These are phyloP conservation scores for Diadegma fenestrale DNA, from an alignment of 2,888 invertebrate species.

Conservation along the genomic window DNA sequence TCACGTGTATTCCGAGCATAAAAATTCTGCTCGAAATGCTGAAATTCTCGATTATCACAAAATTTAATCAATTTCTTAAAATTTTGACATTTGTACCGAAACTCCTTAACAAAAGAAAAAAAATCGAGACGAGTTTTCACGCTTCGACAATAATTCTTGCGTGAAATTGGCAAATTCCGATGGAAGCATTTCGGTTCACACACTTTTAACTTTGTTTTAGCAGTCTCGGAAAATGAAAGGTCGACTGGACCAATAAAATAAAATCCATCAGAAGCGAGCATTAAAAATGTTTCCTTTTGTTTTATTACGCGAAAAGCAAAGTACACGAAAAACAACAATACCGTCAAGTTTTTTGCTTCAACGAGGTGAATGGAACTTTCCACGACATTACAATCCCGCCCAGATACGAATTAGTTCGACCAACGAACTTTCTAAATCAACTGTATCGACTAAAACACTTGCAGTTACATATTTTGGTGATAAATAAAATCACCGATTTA, in stretches of 20 bases:
- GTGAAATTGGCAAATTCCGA: background rate
- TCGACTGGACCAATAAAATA: slow-evolving; percentile 5
- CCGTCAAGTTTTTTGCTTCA: slow-evolving; percentile 14
- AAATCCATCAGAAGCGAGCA: background rate
- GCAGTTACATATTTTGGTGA: slow-evolving; percentile 11
- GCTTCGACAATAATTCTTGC: background rate
- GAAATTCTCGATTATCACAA: no score
- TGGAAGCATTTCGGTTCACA: background rate
- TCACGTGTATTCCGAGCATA: no score
- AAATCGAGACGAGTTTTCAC: background rate
- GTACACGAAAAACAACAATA: slow-evolving; percentile 17
- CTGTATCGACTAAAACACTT: slow-evolving; percentile 30
- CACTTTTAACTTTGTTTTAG: background rate
- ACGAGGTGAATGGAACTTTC: slow-evolving; percentile 67
- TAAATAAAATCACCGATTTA: slow-evolving; percentile 6
- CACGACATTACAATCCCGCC: slow-evolving; percentile 49
- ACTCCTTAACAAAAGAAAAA: background rate
- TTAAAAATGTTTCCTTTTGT: slow-evolving; percentile 3
- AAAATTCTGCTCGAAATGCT: no score
- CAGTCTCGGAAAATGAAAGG: background rate
- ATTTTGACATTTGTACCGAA: no score
- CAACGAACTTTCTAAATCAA: slow-evolving; percentile 64
- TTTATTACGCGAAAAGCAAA: background rate
- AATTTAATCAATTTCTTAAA: no score
- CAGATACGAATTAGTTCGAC: slow-evolving; percentile 27